Evolutionary conservation across 1,140 invertebrate species (phyloP).

Genomic region (Streblospio benedicti): DNA sequence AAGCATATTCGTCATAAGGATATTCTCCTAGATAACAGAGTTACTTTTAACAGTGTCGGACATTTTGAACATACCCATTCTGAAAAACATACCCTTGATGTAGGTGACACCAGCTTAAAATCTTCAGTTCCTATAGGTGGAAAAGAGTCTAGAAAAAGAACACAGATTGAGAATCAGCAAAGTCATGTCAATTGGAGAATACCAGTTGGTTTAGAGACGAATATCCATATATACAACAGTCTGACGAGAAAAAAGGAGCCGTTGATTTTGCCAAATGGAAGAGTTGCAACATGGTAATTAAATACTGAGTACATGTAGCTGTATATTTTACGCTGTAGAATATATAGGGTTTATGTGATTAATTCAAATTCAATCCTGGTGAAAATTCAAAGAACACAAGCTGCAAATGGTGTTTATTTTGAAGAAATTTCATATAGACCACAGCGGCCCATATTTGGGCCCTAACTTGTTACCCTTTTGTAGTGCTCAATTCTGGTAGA

Average conservation of each 20-base stretch:
- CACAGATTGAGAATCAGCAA: too few species aligned
- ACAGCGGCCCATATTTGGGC: not conserved
- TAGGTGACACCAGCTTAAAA: too few species aligned
- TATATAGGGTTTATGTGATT: too few species aligned
- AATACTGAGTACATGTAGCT: not conserved
- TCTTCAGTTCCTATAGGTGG: too few species aligned
- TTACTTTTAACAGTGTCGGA: too few species aligned
- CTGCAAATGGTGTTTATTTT: not conserved
- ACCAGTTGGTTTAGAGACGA: slow-evolving; percentile 33
- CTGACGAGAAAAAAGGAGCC: slow-evolving; percentile 32
- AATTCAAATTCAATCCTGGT: not conserved
- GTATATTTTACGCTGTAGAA: not conserved
- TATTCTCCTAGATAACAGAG: too few species aligned
- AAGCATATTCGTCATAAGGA: too few species aligned
- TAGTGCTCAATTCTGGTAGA: too few species aligned
- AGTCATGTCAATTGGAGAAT: too few species aligned
- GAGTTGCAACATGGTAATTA: slow-evolving; percentile 28
- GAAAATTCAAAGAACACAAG: not conserved
- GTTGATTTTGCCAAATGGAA: slow-evolving; percentile 29
- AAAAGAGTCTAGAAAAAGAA: too few species aligned
- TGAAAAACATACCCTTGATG: too few species aligned
- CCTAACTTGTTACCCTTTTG: not conserved
- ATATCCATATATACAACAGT: slow-evolving; percentile 36
- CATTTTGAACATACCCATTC: too few species aligned
- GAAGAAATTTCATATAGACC: not conserved